Percentiles rank a stretch among this genome's conserved stretches.
Evolutionary conservation across 2,797 vertebrate species (phyloP).

Genomic region (Semaprochilodus insignis): DNA sequence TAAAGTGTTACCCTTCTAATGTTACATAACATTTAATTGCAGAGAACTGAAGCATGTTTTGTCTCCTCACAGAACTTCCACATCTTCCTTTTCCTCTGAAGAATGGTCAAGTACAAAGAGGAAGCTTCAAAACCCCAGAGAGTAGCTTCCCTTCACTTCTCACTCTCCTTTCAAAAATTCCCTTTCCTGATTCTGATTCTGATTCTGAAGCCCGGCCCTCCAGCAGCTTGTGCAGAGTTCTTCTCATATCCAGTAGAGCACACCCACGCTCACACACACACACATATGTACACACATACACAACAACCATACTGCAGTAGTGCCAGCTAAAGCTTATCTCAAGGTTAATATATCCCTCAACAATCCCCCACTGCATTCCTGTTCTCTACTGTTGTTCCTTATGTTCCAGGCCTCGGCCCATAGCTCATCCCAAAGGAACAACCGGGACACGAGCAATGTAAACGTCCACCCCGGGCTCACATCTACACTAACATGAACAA

Average conservation of each 20-base stretch:
- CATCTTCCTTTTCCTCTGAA: not conserved
- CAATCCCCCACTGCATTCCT: conserved; percentile 13
- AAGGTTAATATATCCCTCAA: conserved; percentile 53
- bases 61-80: not conserved
- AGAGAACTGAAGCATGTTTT: not conserved
- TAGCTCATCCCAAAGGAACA: not conserved
- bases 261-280: conserved; percentile 9
- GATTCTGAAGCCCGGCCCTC: not conserved
- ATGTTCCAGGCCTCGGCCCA: not conserved
- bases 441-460: too few species aligned
- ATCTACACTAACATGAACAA: not conserved
- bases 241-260: not conserved
- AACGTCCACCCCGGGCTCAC: not conserved
- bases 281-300: conserved; percentile 19
- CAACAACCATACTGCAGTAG: conserved; percentile 31
- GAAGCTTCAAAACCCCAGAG: not conserved
- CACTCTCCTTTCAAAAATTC: not conserved
- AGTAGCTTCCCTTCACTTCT: not conserved
- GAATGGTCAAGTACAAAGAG: not conserved
- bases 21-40: not conserved
- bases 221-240: not conserved
- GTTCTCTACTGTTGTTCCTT: not conserved
- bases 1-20: too few species aligned
- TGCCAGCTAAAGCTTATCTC: conserved; percentile 45
- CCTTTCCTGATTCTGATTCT: not conserved